Evolutionary conservation across 2,113 vertebrate genomes (phyloP), one percentile per base, ranked within the genome.

Genomic region (Clarias macrocephalus): DNA sequence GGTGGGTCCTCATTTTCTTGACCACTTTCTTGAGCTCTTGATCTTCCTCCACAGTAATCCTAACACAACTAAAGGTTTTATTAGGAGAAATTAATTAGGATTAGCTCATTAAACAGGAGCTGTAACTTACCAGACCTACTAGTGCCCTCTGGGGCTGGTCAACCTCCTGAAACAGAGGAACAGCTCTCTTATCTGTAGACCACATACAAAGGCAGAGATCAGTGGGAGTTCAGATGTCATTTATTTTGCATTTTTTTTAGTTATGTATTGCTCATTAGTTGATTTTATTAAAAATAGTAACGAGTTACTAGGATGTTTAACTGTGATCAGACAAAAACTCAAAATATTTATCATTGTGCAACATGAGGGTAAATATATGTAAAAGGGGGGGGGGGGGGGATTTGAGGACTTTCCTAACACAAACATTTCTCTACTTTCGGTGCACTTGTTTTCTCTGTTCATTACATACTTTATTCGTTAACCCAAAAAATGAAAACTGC

Each of bases 111-210:
- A 3, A 37, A 54, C 79, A 28, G 23, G 19, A 37, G 21, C 62
- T 21, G 28, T 75, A 73, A 91, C 97, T 91, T 95, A 99, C 98
- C 96, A 98, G 93, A 86, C 97, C 97, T 83, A 96, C 94, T 37
- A 98, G 95, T 85, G 94, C 91, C 83, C 95, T 95, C 94, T 99
- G 98, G 66, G 95, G 95, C 83, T 90, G 93, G 86, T 99, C 98
- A 28, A 99, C 97, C 92, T 98, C 97, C 90, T 97, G 96, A 91
- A 98, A 96, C 79, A 99, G 95, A n/a, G 96, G 97, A 52, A 94
- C 94, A 85, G 94, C 89, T 92, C 95, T 96, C 91, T 95, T 95
- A 93, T 96, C 98, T 99, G 92, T 68, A 90, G 65, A 93, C 21
- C 66, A 92, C 91, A 97, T 93, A 87, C 96, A 62, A 48, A 87